Conservation (phyloP, 1,140 invertebrate species). For the Agraylea sexmaculata region DNA sequence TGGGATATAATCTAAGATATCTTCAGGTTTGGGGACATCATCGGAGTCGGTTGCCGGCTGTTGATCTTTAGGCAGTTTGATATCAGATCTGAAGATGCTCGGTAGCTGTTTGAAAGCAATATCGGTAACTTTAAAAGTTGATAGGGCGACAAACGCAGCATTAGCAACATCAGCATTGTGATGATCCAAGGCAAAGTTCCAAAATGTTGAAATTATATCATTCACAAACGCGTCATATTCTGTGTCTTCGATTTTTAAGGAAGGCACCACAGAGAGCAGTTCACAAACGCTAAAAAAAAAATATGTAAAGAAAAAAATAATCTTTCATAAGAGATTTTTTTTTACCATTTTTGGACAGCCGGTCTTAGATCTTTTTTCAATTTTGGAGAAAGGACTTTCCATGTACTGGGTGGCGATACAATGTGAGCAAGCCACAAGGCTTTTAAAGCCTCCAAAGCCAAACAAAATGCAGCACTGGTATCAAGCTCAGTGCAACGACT, state of each 20-base stretch:
- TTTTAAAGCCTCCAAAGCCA: slow-evolving; percentile 41
- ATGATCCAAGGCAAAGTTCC: slow-evolving; percentile 33
- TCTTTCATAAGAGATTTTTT: background rate
- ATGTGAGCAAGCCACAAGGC: slow-evolving; percentile 43
- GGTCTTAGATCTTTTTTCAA: slow-evolving; percentile 34
- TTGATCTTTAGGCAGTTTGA: slow-evolving; percentile 33
- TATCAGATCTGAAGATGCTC: slow-evolving; percentile 31
- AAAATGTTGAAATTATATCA: slow-evolving; percentile 38
- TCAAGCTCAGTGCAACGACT: slow-evolving; percentile 38
- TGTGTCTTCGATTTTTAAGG: slow-evolving; percentile 28
- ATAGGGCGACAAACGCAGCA: slow-evolving; percentile 42
- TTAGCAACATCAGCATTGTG: slow-evolving; percentile 31
- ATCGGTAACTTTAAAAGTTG: slow-evolving; percentile 37
- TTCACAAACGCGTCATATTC: slow-evolving; percentile 37
- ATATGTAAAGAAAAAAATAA: slow-evolving; percentile 5
- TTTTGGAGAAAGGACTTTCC: slow-evolving; percentile 40
- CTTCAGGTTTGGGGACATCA: slow-evolving; percentile 35
- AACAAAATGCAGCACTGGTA: slow-evolving; percentile 24
- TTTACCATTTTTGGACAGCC: slow-evolving; percentile 28
- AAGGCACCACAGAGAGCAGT: slow-evolving; percentile 34
- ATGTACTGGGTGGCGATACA: slow-evolving; percentile 45
- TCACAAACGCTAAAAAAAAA: slow-evolving; percentile 36
- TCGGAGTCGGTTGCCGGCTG: slow-evolving; percentile 37
- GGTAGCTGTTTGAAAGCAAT: slow-evolving; percentile 24
- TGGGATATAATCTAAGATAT: slow-evolving; percentile 38